phyloP scores from a whole-genome alignment of 2,113 vertebrate genomes.

The Antidorcas marsupialis region DNA sequence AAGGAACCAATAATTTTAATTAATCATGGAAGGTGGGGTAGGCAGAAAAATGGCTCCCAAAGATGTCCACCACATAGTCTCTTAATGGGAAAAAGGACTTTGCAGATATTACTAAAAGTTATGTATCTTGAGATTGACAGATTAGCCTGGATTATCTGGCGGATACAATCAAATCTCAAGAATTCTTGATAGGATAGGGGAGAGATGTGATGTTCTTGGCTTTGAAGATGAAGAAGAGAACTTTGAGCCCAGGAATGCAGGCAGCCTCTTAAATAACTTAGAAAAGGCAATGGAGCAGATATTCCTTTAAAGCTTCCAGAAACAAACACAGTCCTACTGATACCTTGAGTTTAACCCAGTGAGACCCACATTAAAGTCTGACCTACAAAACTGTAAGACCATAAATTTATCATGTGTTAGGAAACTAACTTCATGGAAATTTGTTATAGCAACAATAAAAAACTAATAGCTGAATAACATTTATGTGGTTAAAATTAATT shows the following conservation, averaged over 20 bases:
- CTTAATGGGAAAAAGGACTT: neutral
- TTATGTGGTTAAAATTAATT: neutral
- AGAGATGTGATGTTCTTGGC: neutral
- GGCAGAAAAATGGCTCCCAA: neutral
- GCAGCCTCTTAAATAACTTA: neutral
- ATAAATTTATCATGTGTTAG: neutral
- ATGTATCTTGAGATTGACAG: neutral
- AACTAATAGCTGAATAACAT: neutral
- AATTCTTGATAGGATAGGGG: neutral
- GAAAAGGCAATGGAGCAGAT: neutral
- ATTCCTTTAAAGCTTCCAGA: neutral
- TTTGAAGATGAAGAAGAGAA: neutral
- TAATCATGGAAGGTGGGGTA: neutral
- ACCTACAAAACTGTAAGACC: neutral
- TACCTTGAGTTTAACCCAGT: neutral
- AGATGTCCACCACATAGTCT: neutral
- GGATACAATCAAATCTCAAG: neutral
- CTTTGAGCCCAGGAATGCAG: neutral
- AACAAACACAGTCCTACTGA: neutral
- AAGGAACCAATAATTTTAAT: neutral
- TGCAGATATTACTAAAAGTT: neutral
- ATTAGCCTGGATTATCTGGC: neutral
- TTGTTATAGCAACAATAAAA: neutral
- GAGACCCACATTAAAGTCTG: neutral
- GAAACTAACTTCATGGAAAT: neutral